Evolutionary conservation across 2,888 invertebrate species (phyloP).

Genomic region (Parnassius glacialis): DNA sequence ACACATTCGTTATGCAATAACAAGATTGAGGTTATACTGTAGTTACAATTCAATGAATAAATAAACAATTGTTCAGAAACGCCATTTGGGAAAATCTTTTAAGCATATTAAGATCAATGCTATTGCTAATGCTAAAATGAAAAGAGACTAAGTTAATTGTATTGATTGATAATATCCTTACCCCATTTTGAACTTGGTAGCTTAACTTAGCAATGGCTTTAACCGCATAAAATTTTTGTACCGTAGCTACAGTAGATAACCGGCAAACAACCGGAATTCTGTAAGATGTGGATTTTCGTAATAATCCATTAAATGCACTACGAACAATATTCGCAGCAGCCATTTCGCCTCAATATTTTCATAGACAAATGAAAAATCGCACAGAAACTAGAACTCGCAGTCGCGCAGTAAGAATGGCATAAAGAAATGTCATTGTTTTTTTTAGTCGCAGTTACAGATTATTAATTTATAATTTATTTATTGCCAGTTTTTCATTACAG

Average conservation of each 20-base stretch:
- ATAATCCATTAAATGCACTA: conserved; percentile 70
- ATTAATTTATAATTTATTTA: neutral
- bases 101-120: too few relatives aligned
- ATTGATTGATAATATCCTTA: conserved; percentile 51
- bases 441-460: neutral
- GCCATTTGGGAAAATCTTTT: too few relatives aligned
- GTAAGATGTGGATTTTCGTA: conserved; percentile 64
- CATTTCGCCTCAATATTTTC: conserved; percentile 49
- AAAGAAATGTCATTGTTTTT: too few relatives aligned
- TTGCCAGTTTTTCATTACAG: neutral
- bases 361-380: conserved; percentile 41
- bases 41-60: too few relatives aligned
- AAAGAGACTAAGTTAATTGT: conserved; percentile 28
- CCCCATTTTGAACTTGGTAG: conserved; percentile 59
- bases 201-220: conserved; percentile 50
- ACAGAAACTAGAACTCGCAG: too few relatives aligned
- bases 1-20: conserved; percentile 78
- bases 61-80: too few relatives aligned
- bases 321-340: conserved; percentile 73
- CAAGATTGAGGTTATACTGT: conserved; percentile 65
- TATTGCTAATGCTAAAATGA: too few relatives aligned
- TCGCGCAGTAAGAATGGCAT: too few relatives aligned
- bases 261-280: conserved; percentile 68
- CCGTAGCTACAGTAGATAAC: conserved; percentile 63
- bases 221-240: conserved; percentile 61